phyloP scores from a whole-genome alignment of 2,888 invertebrate genomes.

The Erebia epiphron region DNA sequence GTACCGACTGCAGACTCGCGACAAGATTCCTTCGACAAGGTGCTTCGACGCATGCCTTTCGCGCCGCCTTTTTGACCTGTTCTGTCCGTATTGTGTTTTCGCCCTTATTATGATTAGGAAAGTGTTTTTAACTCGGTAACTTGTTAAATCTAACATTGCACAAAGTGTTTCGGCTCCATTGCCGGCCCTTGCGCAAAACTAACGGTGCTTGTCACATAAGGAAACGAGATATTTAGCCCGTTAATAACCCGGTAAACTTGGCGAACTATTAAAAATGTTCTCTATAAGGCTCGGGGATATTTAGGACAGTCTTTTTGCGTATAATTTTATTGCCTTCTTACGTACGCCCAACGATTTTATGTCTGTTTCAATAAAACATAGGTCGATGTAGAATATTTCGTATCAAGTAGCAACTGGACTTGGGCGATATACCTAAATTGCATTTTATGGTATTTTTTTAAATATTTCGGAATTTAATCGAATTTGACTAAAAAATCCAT shows the following conservation, averaged over 20 bases:
- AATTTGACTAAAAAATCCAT: neutral
- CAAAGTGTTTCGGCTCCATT: constrained; percentile 65
- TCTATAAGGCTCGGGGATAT: constrained; percentile 26
- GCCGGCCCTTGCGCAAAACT: constrained; percentile 58
- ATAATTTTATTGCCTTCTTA: constrained; percentile 16
- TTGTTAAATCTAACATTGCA: constrained; percentile 51
- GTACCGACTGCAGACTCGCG: too few relatives aligned
- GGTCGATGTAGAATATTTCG: neutral
- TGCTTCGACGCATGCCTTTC: too few relatives aligned
- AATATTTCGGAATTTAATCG: neutral
- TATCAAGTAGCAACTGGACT: neutral
- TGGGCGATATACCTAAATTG: neutral
- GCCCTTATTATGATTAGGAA: neutral
- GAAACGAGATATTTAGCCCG: constrained; percentile 49
- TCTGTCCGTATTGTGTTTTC: neutral
- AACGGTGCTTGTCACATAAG: constrained; percentile 63
- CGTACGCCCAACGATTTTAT: constrained; percentile 9
- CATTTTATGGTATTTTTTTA: constrained; percentile 3
- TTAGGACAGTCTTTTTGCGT: constrained; percentile 26
- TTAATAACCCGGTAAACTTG: constrained; percentile 26
- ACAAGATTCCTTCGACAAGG: too few relatives aligned
- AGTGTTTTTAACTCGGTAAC: constrained; percentile 22
- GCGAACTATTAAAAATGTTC: constrained; percentile 15
- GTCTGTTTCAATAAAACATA: neutral
- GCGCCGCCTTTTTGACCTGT: too few relatives aligned